Base-by-base conservation (phyloP, 2,888 invertebrate species). In the Conomelus anceps region DNA sequence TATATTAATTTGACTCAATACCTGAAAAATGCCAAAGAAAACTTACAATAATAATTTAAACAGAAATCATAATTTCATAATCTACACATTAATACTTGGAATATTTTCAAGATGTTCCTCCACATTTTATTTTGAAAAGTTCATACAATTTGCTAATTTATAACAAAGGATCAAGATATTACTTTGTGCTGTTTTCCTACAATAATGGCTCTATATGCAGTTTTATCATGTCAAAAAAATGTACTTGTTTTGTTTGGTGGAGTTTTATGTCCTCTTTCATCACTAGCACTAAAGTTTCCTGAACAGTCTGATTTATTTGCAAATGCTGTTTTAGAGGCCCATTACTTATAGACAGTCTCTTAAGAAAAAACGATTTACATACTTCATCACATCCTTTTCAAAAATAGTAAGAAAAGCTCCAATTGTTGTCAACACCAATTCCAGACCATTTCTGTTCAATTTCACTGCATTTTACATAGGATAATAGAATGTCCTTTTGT, bases 341-440 rank as follows among this genome's bases (percentile, higher is more conserved):
- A 89, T 89, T 89, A 89, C 89, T 85, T 17, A 89, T 85, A 17
- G n/a, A 89, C 22, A 89, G 86, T 89, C 23, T 85, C 23, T 22
- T 85, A 6, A 88, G 22, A 88, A 84, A 88, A 84, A 88, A 88
- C 7, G 34, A 17, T 85, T 89, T 89, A 26, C 89, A 89, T 23
- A 89, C 86, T 23, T 89, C 89, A 41, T 89, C 86, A 26, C 17
- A 22, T 20, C 85, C 23, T 23, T 89, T 85, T 22, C 24, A 22
- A 89, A 89, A 89, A 26, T n/a, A 9, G 22, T 89, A 89, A 6
- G 22, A 23, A 26, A 22, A 89, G 26, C 89, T 89, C 22, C 20
- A 89, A 22, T 87, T 85, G 22, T 85, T 89, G 22, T 85, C 86
- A 85, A 22, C 29, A 85, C 20, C 85, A 23, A 3, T n/a, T 88